Percentiles rank a stretch among this genome's conserved stretches.
Evolutionary conservation across 2,797 vertebrate genomes (phyloP).

Genomic region (Steatocranus sp.): DNA sequence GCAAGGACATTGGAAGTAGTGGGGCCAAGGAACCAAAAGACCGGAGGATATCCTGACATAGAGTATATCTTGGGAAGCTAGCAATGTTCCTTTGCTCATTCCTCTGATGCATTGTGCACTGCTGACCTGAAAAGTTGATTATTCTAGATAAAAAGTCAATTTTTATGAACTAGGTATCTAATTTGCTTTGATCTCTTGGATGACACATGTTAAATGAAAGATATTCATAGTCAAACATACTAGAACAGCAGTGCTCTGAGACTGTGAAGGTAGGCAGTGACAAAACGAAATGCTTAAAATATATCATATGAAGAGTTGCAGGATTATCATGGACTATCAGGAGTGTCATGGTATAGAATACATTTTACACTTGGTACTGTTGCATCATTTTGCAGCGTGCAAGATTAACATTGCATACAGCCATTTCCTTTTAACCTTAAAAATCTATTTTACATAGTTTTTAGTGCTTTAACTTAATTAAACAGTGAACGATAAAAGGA

Average conservation of each 20-base stretch:
- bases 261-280: background rate
- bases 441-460: background rate
- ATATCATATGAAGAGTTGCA: background rate
- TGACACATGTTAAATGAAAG: background rate
- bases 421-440: background rate
- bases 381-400: accelerated
- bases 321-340: background rate
- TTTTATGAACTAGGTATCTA: background rate
- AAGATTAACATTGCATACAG: background rate
- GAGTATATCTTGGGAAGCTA: background rate
- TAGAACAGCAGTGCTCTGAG: background rate
- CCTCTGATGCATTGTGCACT: background rate
- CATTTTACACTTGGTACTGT: background rate
- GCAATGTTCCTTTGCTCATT: background rate
- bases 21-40: background rate
- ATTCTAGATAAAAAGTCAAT: background rate
- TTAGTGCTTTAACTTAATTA: background rate
- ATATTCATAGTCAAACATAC: background rate
- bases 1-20: background rate
- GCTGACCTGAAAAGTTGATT: background rate
- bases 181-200: background rate
- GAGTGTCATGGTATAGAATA: background rate
- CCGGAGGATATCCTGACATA: background rate
- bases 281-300: background rate
- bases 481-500: background rate